These are phyloP conservation scores for Heterotilapia buettikoferi DNA, from an alignment of 2,113 vertebrate species.

Conservation along the genomic window DNA sequence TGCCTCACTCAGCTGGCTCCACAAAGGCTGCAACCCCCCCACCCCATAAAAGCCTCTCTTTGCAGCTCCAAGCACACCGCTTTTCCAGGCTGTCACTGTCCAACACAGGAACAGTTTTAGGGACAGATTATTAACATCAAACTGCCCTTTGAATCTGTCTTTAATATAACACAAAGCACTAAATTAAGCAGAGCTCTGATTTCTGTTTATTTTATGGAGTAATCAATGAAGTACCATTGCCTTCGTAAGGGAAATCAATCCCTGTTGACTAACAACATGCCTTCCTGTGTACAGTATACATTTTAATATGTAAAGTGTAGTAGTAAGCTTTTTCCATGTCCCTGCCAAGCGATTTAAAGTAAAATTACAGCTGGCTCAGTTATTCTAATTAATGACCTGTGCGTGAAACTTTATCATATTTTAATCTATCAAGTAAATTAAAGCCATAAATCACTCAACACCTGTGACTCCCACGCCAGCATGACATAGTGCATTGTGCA, in stretches of 20 bases:
- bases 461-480: conserved; percentile 48
- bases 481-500: neutral
- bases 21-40: neutral
- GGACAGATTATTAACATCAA: neutral
- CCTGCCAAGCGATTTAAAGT: neutral
- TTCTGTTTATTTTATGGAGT: neutral
- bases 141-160: neutral
- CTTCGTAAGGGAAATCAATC: neutral
- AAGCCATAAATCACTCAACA: conserved; percentile 64
- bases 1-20: conserved; percentile 47
- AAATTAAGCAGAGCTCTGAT: neutral
- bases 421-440: conserved; percentile 63
- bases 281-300: neutral
- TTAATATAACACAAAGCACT: neutral
- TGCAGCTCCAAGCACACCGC: neutral
- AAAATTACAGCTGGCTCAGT: neutral
- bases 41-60: neutral
- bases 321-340: conserved; percentile 8
- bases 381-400: conserved; percentile 30
- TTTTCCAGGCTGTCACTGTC: neutral
- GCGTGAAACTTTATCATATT: conserved; percentile 38
- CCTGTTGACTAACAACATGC: neutral
- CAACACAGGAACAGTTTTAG: neutral
- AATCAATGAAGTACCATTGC: neutral
- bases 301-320: neutral